Evolutionary conservation across 1,140 invertebrate genomes (phyloP), one percentile per base, ranked within the genome.

Genomic region (Drosophila orena): DNA sequence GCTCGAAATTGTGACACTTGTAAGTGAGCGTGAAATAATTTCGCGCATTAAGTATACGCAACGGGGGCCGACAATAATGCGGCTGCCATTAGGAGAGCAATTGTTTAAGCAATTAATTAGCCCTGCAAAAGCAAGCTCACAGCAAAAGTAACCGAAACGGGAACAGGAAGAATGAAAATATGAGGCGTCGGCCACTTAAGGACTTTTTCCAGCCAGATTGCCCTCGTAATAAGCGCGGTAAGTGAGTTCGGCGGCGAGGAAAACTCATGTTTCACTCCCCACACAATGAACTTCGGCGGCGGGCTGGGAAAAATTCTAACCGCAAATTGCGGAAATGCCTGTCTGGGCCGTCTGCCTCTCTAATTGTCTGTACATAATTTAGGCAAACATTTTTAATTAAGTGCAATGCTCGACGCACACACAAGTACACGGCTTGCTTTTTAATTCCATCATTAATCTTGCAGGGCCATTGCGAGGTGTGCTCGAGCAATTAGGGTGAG

Each of bases 101-200:
- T 85, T 85, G 64, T 77, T 85, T 78, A 75, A 78, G 77, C 83
- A 86, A 86, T 86, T 86, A 86, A 86, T 86, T 89, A 86, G 79
- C 84, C 60, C 64, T 69, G 71, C 17, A 1, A n/a, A n/a, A n/a
- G n/a, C n/a, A n/a, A n/a, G n/a, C 72, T 88, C 53, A 54, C 72
- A 35, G 73, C 54, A 17, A 53, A 53, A 44, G 30, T 72, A 50
- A 46, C 76, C 74, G 57, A 57, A 85, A 73, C 24, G 17, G 55
- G 34, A 42, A 42, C n/a, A 6, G 8, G 15, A 42, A 20, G 17
- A 10, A 44, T 12, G 17, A 44, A 79, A 64, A 49, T 80, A 80
- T 81, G 43, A 64, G 59, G 47, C 49, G 60, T 8, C 34, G 30
- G 58, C 22, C 64, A 56, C 72, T 72, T 59, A 70, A 40, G 69